A percentile compares a stretch with the other conserved stretches of the same genome.
phyloP scores from a whole-genome alignment of 2,113 vertebrate species.

The Accipiter virgatus region DNA sequence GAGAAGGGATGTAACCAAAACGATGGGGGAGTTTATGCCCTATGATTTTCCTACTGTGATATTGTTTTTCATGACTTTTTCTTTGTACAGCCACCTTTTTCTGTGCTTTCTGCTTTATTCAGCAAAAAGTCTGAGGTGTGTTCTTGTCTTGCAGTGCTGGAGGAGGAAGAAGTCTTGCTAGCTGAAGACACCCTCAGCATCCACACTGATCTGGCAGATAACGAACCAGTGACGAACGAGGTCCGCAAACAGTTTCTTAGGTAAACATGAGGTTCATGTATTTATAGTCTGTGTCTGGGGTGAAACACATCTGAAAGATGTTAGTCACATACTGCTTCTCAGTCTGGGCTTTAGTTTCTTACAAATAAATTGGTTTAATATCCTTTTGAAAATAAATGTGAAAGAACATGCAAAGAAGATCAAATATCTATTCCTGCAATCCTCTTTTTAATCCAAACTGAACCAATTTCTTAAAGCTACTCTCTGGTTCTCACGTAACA shows the following conservation, averaged over 20 bases:
- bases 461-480: neutral
- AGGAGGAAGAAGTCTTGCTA: constrained; percentile 80
- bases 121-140: neutral
- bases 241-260: constrained; percentile 88
- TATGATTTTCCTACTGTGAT: neutral
- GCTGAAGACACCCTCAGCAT: constrained; percentile 89
- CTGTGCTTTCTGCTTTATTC: neutral
- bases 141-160: constrained; percentile 48
- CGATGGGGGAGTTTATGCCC: neutral
- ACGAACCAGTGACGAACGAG: constrained; percentile 80
- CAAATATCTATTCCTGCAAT: neutral
- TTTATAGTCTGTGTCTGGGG: neutral
- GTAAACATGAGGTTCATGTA: constrained; percentile 53
- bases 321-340: neutral
- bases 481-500: neutral
- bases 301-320: neutral
- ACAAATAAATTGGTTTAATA: neutral
- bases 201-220: constrained; percentile 86
- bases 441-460: neutral
- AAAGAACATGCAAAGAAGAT: neutral
- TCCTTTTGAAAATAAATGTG: neutral
- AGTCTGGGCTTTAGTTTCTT: neutral
- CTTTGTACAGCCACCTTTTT: neutral
- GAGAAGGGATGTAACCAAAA: neutral
- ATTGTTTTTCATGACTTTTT: neutral